phyloP scores from a whole-genome alignment of 2,113 vertebrate species.

The Lophius piscatorius region DNA sequence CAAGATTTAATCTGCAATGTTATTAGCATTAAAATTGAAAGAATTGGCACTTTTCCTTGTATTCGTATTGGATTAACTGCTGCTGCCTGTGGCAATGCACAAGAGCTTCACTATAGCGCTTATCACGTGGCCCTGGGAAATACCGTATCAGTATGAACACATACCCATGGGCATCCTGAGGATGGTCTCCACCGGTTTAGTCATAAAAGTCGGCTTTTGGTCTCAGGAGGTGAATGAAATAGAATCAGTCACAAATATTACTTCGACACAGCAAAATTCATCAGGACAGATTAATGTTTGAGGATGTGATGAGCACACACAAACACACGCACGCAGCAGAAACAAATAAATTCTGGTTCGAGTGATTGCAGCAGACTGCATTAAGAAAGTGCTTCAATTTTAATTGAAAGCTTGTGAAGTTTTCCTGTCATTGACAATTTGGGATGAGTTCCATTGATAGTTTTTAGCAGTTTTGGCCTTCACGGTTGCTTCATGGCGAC shows the following conservation, averaged over 20 bases:
- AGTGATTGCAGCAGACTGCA: neutral
- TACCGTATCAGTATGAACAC: constrained; percentile 30
- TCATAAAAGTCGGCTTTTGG: constrained; percentile 49
- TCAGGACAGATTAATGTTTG: constrained; percentile 26
- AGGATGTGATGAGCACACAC: constrained; percentile 33
- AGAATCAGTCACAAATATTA: constrained; percentile 52
- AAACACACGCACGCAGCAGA: constrained; percentile 15
- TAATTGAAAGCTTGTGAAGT: constrained; percentile 25
- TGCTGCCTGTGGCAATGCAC: constrained; percentile 63
- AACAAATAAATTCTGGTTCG: neutral
- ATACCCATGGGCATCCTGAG: constrained; percentile 38
- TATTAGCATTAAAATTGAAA: constrained; percentile 81
- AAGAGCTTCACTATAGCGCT: constrained; percentile 49
- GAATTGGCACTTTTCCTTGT: constrained; percentile 71
- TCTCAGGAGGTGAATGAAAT: constrained; percentile 60
- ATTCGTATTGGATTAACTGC: constrained; percentile 76
- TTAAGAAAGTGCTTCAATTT: neutral
- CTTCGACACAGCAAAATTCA: constrained; percentile 57
- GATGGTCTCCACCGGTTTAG: constrained; percentile 42
- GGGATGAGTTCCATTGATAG: constrained; percentile 35
- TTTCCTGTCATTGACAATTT: constrained; percentile 41
- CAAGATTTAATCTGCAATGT: constrained; percentile 71
- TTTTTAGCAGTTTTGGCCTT: constrained; percentile 37
- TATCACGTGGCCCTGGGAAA: constrained; percentile 59
- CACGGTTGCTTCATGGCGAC: constrained; percentile 18